Percentiles rank a stretch among this genome's conserved stretches.
Evolutionary conservation across 2,888 invertebrate species (phyloP).

Genomic region (Belgica antarctica): DNA sequence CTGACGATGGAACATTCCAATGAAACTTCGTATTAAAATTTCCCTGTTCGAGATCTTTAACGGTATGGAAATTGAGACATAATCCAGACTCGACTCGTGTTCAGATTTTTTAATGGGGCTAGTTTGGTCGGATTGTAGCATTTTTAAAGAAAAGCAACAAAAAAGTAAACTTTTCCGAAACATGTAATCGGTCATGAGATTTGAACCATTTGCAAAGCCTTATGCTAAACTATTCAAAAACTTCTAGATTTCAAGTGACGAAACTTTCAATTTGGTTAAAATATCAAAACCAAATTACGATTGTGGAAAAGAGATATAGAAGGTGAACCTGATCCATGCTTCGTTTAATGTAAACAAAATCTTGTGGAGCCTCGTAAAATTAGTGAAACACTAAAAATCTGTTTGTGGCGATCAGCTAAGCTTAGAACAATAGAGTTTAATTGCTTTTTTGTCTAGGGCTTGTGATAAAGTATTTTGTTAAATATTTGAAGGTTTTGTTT

Average conservation of each 20-base stretch:
- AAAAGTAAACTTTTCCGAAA: too few species aligned
- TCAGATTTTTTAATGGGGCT: too few species aligned
- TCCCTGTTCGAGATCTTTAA: not conserved
- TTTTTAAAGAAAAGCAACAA: too few species aligned
- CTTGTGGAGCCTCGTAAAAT: not conserved
- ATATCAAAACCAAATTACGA: constrained; percentile 6
- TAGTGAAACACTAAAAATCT: not conserved
- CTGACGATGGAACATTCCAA: too few species aligned
- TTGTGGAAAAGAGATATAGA: constrained; percentile 23
- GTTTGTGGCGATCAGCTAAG: not conserved
- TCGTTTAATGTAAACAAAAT: constrained; percentile 20
- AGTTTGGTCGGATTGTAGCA: too few species aligned
- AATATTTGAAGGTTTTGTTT: too few species aligned
- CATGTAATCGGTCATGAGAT: too few species aligned
- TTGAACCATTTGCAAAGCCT: too few species aligned
- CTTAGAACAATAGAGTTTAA: constrained; percentile 1
- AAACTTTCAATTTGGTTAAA: not conserved
- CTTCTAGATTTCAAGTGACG: too few species aligned
- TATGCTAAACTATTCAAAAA: too few species aligned
- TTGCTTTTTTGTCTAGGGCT: not conserved
- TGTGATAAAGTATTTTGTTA: too few species aligned
- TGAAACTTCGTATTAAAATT: constrained; percentile 11
- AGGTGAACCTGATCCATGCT: constrained; percentile 25
- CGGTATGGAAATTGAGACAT: constrained; percentile 12
- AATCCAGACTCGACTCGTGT: constrained; percentile 9